Conservation (phyloP, 1,140 invertebrate species). For the Leptinotarsa defecta region DNA sequence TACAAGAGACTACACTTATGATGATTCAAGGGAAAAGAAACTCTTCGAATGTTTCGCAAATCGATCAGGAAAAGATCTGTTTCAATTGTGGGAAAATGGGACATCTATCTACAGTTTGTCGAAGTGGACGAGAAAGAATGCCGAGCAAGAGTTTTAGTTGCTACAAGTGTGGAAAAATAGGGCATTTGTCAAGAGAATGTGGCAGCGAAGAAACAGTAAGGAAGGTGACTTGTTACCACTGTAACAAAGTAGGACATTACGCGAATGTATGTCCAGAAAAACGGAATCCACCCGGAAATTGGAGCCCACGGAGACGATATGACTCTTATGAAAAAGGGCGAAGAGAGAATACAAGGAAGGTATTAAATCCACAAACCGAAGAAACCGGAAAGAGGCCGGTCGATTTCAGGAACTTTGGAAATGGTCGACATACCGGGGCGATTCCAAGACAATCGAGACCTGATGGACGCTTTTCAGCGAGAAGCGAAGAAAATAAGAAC, state of each 20-base stretch:
- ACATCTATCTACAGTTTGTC: background rate
- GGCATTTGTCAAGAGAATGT: background rate
- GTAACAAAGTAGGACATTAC: slow-evolving; percentile 1
- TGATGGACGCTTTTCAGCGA: background rate
- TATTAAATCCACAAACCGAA: too few species aligned
- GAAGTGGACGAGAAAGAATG: background rate
- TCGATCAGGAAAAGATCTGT: background rate
- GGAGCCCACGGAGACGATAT: background rate
- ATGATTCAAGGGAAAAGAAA: background rate
- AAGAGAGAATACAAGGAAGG: background rate
- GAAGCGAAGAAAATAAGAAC: background rate
- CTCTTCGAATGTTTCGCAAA: background rate
- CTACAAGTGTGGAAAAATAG: slow-evolving; percentile 4
- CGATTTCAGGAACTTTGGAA: too few species aligned
- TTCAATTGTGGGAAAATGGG: background rate
- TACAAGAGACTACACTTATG: background rate
- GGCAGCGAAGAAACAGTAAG: background rate
- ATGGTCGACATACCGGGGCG: background rate
- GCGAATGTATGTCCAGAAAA: background rate
- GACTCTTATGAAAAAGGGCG: background rate
- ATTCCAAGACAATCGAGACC: background rate
- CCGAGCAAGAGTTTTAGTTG: background rate
- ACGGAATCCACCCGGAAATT: background rate
- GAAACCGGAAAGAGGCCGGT: too few species aligned
- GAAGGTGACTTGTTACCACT: background rate